These are phyloP conservation scores for Pseudoatta argentina DNA, from an alignment of 1,140 invertebrate genomes.

Conservation along the genomic window DNA sequence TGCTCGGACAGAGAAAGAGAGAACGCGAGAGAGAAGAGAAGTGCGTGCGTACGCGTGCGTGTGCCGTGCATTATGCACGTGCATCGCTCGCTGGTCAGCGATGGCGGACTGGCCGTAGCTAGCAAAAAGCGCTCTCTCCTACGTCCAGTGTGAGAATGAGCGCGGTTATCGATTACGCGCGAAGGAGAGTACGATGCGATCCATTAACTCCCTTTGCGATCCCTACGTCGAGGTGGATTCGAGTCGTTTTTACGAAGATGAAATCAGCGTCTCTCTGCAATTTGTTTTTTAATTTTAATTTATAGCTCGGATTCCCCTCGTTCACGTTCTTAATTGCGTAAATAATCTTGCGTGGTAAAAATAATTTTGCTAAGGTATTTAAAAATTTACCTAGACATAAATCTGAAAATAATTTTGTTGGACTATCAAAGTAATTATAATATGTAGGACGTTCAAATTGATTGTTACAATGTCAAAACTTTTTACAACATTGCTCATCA, in stretches of 20 bases:
- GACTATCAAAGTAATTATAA: no score
- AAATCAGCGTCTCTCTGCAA: neutral
- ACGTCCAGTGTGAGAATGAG: slow-evolving; percentile 50
- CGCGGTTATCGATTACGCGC: slow-evolving; percentile 58
- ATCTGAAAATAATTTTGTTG: no score
- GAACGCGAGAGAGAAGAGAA: slow-evolving; percentile 30
- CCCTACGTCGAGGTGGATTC: slow-evolving; percentile 32
- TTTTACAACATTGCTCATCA: no score
- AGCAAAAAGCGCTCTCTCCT: slow-evolving; percentile 46
- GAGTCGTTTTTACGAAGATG: neutral
- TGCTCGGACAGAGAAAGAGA: slow-evolving; percentile 54
- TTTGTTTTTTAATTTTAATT: neutral
- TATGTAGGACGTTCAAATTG: no score
- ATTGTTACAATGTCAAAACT: no score
- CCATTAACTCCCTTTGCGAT: slow-evolving; percentile 37
- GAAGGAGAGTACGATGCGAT: slow-evolving; percentile 49
- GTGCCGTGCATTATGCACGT: slow-evolving; percentile 71
- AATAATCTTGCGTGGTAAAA: neutral
- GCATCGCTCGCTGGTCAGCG: slow-evolving; percentile 59
- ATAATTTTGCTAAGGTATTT: no score
- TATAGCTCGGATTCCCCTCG: neutral
- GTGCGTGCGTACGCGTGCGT: slow-evolving; percentile 44
- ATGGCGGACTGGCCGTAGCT: slow-evolving; percentile 55
- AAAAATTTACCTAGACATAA: no score
- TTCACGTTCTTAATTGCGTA: neutral